Conservation (phyloP, 2,113 vertebrate species). For the Murina feae region DNA sequence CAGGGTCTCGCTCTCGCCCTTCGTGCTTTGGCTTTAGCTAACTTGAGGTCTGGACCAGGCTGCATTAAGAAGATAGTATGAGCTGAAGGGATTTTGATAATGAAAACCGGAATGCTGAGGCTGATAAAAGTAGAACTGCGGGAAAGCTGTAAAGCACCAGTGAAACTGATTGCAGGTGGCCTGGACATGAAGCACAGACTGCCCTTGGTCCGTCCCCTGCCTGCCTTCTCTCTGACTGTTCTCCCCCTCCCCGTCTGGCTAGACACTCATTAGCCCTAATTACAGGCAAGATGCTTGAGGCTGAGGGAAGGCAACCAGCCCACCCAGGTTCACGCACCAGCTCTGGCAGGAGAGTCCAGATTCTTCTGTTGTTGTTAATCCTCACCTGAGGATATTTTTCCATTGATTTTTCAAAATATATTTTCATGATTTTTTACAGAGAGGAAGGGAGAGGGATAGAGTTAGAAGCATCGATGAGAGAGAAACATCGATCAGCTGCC, state of each 20-base stretch:
- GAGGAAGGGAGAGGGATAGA: too few species aligned
- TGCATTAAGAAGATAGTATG: neutral
- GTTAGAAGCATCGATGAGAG: too few species aligned
- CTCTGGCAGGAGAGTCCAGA: neutral
- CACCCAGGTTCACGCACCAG: neutral
- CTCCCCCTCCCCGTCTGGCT: neutral
- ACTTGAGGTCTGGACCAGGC: neutral
- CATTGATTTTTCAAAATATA: too few species aligned
- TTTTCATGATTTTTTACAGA: too few species aligned
- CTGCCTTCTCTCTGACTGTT: neutral
- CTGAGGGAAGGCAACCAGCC: neutral
- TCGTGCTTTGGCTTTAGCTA: neutral
- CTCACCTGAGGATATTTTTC: too few species aligned
- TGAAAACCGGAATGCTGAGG: neutral
- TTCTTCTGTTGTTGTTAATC: neutral
- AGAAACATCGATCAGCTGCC: too few species aligned
- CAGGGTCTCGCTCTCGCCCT: fast-evolving
- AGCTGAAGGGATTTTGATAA: neutral
- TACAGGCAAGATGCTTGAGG: neutral
- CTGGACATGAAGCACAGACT: too few species aligned
- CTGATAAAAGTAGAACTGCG: neutral
- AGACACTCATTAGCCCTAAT: neutral
- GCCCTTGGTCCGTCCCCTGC: neutral
- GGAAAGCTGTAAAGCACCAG: neutral
- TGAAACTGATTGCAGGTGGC: neutral